Evolutionary conservation across 1,140 invertebrate genomes (phyloP).

Genomic region (Dendroctonus valens): DNA sequence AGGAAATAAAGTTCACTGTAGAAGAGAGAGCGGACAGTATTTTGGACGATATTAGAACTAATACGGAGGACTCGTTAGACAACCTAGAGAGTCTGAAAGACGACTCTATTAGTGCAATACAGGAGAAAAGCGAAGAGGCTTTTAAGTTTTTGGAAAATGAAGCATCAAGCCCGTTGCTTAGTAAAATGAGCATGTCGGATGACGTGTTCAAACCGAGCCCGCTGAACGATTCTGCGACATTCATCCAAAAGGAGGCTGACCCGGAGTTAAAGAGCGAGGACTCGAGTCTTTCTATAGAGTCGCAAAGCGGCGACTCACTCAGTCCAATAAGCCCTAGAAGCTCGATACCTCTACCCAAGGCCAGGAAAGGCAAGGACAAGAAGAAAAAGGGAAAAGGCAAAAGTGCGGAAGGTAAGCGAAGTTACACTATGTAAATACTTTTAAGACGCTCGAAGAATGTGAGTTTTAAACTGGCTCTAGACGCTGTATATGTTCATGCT

Average conservation of each 20-base stretch:
- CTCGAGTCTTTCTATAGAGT: conserved; percentile 18
- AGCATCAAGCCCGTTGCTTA: conserved; percentile 38
- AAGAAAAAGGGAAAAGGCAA: conserved; percentile 38
- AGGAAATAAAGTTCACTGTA: conserved; percentile 32
- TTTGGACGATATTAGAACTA: conserved; percentile 38
- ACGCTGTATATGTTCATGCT: too few relatives aligned
- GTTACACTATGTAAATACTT: too few relatives aligned
- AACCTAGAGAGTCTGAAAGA: conserved; percentile 44
- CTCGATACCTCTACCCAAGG: conserved; percentile 41
- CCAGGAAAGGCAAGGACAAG: conserved; percentile 36
- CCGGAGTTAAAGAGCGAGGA: conserved; percentile 29
- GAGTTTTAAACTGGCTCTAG: too few relatives aligned
- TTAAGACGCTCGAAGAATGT: too few relatives aligned
- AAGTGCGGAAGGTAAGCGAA: conserved; percentile 27
- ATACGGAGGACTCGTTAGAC: conserved; percentile 42
- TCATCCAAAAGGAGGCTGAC: conserved; percentile 35
- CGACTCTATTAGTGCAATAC: conserved; percentile 41
- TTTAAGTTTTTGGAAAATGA: conserved; percentile 49
- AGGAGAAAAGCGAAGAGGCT: conserved; percentile 48
- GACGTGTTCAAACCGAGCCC: conserved; percentile 4
- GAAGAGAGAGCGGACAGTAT: conserved; percentile 36
- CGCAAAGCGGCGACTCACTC: conserved; percentile 22
- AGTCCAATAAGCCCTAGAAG: conserved; percentile 33
- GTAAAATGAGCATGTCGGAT: conserved; percentile 7
- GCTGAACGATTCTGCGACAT: conserved; percentile 16